Conservation (phyloP, 2,888 invertebrate genomes). For the Germaria angustata region DNA sequence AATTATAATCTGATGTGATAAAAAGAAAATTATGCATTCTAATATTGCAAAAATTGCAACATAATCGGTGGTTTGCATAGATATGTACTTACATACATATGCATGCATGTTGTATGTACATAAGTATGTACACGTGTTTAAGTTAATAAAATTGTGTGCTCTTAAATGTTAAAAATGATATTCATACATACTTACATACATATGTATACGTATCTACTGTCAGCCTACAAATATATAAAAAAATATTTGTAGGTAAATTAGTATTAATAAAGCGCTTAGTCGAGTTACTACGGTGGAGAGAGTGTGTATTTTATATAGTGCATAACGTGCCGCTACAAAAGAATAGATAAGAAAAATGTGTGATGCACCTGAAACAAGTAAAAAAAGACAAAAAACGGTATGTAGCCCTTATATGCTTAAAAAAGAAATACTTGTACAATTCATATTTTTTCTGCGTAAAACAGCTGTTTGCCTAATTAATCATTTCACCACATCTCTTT, state of each 20-base stretch:
- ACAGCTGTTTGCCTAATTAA: constrained; percentile 71
- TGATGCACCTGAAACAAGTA: constrained; percentile 75
- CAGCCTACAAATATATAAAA: too few relatives aligned
- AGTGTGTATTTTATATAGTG: neutral
- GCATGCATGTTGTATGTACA: neutral
- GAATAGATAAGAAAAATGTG: constrained; percentile 67
- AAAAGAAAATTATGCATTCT: neutral
- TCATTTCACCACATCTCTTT: too few relatives aligned
- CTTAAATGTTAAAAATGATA: too few relatives aligned
- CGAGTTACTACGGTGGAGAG: neutral
- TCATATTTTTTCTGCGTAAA: constrained; percentile 32
- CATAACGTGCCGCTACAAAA: neutral
- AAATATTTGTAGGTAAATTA: too few relatives aligned
- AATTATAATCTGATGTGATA: neutral
- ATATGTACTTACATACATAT: neutral
- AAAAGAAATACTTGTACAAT: neutral
- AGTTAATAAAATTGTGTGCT: neutral
- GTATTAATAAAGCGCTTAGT: constrained; percentile 20
- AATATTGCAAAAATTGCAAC: neutral
- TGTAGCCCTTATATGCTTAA: too few relatives aligned
- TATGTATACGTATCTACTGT: too few relatives aligned
- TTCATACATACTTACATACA: too few relatives aligned
- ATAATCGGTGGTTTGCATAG: neutral
- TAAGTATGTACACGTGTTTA: too few relatives aligned
- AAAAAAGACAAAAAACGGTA: constrained; percentile 75